Evolutionary conservation across 2,797 vertebrate genomes (phyloP), one percentile per base, ranked within the genome.

Genomic region (Serranus cabrilla): DNA sequence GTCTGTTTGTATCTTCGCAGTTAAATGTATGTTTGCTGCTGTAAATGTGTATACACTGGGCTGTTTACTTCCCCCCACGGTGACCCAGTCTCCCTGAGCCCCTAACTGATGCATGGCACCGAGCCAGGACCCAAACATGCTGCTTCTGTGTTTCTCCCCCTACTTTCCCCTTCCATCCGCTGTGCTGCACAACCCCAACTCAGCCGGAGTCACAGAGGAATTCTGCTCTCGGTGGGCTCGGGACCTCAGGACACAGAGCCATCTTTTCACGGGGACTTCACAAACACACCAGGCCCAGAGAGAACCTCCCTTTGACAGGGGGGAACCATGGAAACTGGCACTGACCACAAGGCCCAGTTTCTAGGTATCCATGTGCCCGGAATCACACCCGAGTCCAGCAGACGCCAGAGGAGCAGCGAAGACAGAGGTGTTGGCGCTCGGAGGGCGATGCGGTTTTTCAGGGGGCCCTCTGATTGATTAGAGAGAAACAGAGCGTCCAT

Each of bases 241-340:
- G 77, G 78, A 82, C 62, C 74, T 78, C 64, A 46, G 81, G 87
- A 90, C 81, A 93, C 90, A 94, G 87, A 91, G 83, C 78, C 88
- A 88, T 92, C 88, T 92, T 91, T 93, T 94, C 87, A 92, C 74
- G 2, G 58, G 76, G 54, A 67, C 64, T 83, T 88, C 76, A 80
- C 84, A 91, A 91, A 91, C 84, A 86, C 85, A 71, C 72, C 62
- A 27, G 74, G 51, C 58, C 75, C 58, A 76, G 76, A 89, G 72
- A 90, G 83, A 87, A 83, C 66, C 79, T 84, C 77, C 55, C 80
- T 89, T 92, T 92, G 85, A 93, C 78, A 50, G 78, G 20, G 55
- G 77, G 85, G 60, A 78, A 70, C 89, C 89, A 89, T 93, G 92
- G 91, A 91, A 92, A 93, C 89, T 88, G 89, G 88, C 82, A 89